These are phyloP conservation scores for Rhagoletis pomonella DNA, from an alignment of 1,140 invertebrate species.

Conservation along the genomic window DNA sequence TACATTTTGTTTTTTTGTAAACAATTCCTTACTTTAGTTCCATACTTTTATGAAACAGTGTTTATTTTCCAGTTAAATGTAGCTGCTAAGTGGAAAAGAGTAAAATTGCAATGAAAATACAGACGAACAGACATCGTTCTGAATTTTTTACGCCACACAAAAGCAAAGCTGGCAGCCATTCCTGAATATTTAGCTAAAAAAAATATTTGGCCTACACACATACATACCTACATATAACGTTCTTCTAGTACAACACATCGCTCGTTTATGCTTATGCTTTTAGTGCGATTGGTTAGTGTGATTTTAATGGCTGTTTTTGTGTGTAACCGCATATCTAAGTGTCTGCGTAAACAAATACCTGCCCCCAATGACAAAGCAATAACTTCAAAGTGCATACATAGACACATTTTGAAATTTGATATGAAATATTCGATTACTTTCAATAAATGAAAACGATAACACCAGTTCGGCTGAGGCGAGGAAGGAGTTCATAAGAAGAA, in stretches of 20 bases:
- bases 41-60: no score
- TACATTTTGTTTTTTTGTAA: no score
- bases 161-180: no score
- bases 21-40: no score
- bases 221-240: no score
- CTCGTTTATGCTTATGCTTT: not conserved
- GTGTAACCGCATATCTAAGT: not conserved
- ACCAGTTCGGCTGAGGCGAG: not conserved
- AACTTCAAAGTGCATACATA: constrained; percentile 28
- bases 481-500: not conserved
- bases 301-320: not conserved
- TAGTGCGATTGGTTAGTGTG: not conserved
- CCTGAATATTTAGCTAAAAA: no score
- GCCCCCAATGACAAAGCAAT: not conserved
- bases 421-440: not conserved
- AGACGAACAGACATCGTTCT: no score
- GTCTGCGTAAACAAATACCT: constrained; percentile 38
- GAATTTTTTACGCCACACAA: no score
- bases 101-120: no score
- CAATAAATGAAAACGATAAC: not conserved
- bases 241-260: no score
- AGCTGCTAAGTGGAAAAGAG: no score
- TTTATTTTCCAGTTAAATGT: no score
- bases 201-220: not conserved
- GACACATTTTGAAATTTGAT: constrained; percentile 24